Conservation (phyloP, 2,888 invertebrate species). For the Crocallis elinguaria region DNA sequence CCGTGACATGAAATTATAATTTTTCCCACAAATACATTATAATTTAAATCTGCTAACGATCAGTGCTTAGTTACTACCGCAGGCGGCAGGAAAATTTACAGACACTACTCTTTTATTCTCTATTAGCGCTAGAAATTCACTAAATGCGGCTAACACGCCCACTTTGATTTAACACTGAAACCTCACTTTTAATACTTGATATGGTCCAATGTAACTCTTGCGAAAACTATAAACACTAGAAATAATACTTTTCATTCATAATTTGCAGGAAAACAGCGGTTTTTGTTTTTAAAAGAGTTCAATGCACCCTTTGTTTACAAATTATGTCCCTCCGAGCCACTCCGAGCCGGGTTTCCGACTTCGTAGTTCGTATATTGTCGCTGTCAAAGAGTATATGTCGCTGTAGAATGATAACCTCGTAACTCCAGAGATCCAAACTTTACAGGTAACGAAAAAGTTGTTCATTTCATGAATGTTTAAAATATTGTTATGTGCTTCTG, state of each 20-base stretch:
- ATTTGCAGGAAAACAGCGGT: constrained; percentile 49
- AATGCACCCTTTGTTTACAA: constrained; percentile 76
- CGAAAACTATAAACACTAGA: not conserved
- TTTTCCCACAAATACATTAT: not conserved
- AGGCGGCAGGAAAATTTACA: not conserved
- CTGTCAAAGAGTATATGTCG: too few species aligned
- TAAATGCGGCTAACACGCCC: constrained; percentile 56
- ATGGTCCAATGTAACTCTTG: not conserved
- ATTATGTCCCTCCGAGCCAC: too few species aligned
- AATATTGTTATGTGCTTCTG: too few species aligned
- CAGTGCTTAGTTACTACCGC: not conserved
- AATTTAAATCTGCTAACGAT: not conserved
- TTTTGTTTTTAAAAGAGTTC: constrained; percentile 61
- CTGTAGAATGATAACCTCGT: too few species aligned
- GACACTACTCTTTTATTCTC: constrained; percentile 1
- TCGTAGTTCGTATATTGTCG: too few species aligned
- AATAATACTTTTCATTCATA: constrained; percentile 58
- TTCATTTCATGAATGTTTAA: too few species aligned
- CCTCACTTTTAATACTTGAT: constrained; percentile 24
- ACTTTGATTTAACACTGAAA: constrained; percentile 27
- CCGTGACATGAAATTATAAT: not conserved
- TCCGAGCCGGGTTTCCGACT: too few species aligned
- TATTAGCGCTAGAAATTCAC: constrained; percentile 10
- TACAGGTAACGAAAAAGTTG: too few species aligned
- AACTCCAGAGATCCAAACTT: too few species aligned